These are phyloP conservation scores for Stenurella melanura DNA, from an alignment of 2,888 invertebrate genomes.

Conservation along the genomic window DNA sequence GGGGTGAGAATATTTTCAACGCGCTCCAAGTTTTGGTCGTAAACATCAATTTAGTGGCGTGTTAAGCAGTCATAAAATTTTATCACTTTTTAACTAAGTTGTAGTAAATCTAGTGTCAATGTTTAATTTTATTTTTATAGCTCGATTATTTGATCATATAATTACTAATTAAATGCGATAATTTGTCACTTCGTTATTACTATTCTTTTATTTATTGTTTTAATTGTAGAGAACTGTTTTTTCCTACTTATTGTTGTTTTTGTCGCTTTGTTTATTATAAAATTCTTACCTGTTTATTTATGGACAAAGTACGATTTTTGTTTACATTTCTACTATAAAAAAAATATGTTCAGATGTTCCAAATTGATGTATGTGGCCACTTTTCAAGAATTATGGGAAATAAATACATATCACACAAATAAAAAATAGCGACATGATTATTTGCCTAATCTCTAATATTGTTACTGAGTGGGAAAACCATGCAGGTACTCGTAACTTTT, in stretches of 20 bases:
- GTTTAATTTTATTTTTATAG: constrained; percentile 56
- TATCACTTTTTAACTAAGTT: constrained; percentile 58
- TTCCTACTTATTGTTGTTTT: constrained; percentile 15
- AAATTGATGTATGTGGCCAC: not conserved
- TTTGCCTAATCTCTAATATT: too few relatives aligned
- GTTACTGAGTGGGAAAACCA: too few relatives aligned
- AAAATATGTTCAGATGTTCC: not conserved
- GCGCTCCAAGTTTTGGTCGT: constrained; percentile 31
- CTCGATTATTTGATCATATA: constrained; percentile 54
- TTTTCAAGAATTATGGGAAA: not conserved
- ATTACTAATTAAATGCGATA: constrained; percentile 51
- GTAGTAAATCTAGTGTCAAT: constrained; percentile 53
- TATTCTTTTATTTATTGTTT: constrained; percentile 57
- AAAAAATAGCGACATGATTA: not conserved
- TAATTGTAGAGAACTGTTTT: constrained; percentile 50
- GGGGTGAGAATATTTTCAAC: constrained; percentile 49
- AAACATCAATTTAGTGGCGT: constrained; percentile 56
- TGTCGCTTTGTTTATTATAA: not conserved
- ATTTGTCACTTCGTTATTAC: constrained; percentile 47
- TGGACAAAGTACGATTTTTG: not conserved
- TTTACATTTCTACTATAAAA: not conserved
- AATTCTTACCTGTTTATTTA: not conserved
- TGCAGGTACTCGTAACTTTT: too few relatives aligned
- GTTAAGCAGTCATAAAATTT: constrained; percentile 59
- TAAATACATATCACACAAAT: not conserved